A percentile compares a stretch with the other conserved stretches of the same genome.
phyloP scores from a whole-genome alignment of 2,797 vertebrate genomes.

The Cirrhinus molitorella region DNA sequence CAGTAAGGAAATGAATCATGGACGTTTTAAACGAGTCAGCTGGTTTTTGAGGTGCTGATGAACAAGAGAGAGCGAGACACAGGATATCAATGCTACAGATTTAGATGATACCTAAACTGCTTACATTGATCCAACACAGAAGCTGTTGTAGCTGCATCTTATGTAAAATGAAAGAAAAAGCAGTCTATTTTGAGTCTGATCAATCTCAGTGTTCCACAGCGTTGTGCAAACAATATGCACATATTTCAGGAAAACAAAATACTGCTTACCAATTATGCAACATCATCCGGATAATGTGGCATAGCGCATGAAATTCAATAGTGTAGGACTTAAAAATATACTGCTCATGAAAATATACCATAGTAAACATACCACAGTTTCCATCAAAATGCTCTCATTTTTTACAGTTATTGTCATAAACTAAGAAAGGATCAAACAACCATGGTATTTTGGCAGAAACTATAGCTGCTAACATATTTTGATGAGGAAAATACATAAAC shows the following conservation, averaged over 20 bases:
- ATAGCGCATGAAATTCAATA: not conserved
- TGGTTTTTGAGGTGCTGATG: conserved; percentile 42
- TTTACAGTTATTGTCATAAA: not conserved
- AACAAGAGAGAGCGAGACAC: conserved; percentile 26
- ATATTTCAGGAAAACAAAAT: conserved; percentile 23
- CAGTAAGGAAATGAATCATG: conserved; percentile 39
- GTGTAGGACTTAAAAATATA: not conserved
- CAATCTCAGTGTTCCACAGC: not conserved
- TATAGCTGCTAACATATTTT: not conserved
- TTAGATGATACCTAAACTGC: conserved; percentile 27
- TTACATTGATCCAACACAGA: conserved; percentile 28
- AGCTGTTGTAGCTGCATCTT: conserved; percentile 19
- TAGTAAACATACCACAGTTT: not conserved
- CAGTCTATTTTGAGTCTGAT: not conserved
- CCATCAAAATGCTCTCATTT: not conserved
- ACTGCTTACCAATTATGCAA: not conserved
- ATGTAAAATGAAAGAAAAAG: not conserved
- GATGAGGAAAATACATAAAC: not conserved
- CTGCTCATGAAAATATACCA: not conserved
- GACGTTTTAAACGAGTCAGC: conserved; percentile 40
- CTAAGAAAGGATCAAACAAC: not conserved
- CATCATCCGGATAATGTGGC: not conserved
- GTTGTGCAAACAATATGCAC: not conserved
- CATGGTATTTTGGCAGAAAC: not conserved
- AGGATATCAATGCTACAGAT: conserved; percentile 26